These are phyloP conservation scores for Philypnodon macrostomus DNA, from an alignment of 2,797 vertebrate genomes.

Conservation along the genomic window DNA sequence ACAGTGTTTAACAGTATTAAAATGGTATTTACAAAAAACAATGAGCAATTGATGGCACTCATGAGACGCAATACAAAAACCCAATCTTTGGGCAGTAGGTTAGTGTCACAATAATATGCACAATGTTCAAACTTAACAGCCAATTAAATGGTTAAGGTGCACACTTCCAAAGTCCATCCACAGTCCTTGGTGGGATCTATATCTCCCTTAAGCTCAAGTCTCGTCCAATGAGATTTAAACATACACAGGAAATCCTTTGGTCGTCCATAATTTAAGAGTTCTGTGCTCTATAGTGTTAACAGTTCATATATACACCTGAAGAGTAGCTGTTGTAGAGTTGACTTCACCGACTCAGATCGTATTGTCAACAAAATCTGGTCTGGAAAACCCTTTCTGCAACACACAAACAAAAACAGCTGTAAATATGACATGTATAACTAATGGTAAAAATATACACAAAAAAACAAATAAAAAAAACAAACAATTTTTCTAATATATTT, in stretches of 20 bases:
- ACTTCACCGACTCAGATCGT: constrained; percentile 34
- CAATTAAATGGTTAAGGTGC: constrained; percentile 39
- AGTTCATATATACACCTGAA: constrained; percentile 14
- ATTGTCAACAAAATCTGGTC: constrained; percentile 50
- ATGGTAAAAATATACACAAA: too few species aligned
- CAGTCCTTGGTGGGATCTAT: constrained; percentile 18
- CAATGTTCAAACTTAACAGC: constrained; percentile 39
- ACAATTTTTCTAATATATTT: too few species aligned
- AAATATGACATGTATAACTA: constrained; percentile 10
- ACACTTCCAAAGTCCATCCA: constrained; percentile 33
- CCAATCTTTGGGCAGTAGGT: background rate
- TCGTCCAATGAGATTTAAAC: constrained; percentile 22
- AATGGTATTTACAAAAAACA: constrained; percentile 55
- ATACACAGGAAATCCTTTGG: constrained; percentile 10
- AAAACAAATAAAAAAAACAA: background rate
- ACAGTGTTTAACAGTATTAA: constrained; percentile 32
- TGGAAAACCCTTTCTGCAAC: constrained; percentile 73
- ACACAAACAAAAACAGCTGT: constrained; percentile 31
- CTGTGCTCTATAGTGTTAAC: constrained; percentile 1
- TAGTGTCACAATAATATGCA: constrained; percentile 22
- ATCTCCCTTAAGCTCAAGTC: constrained; percentile 1
- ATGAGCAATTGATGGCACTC: constrained; percentile 6
- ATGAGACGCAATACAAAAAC: constrained; percentile 13
- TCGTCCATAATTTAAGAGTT: constrained; percentile 14
- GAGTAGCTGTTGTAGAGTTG: background rate